Conservation (phyloP, 2,797 vertebrate species). For the Rhyacichthys aspro region DNA sequence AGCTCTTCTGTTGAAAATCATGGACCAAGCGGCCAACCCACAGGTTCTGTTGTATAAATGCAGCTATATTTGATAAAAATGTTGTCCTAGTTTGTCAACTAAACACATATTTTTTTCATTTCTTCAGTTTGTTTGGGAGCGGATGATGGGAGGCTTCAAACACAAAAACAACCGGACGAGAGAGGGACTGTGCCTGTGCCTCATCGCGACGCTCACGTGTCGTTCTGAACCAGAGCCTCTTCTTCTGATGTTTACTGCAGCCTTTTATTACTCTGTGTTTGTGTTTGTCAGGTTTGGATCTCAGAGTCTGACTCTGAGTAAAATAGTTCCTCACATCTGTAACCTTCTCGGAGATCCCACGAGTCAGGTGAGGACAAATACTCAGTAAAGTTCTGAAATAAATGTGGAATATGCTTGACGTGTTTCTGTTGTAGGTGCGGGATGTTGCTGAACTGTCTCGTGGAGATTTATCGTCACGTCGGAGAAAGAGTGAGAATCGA, state of each 20-base stretch:
- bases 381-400: no score
- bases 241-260: no score
- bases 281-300: conserved; percentile 88
- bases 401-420: no score
- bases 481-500: conserved; percentile 95
- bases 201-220: conserved; percentile 90
- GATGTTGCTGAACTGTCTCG: conserved; percentile 94
- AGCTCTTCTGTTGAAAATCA: conserved; percentile 91
- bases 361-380: conserved; percentile 84
- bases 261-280: not conserved
- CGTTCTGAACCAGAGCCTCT: not conserved
- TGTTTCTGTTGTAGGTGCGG: conserved; percentile 82
- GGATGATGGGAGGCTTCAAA: conserved; percentile 95
- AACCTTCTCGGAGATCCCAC: conserved; percentile 95
- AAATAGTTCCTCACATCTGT: conserved; percentile 98
- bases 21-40: conserved; percentile 94
- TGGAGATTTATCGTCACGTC: conserved; percentile 97
- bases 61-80: not conserved
- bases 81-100: not conserved
- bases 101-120: not conserved
- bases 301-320: conserved; percentile 95
- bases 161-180: conserved; percentile 96
- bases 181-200: conserved; percentile 94
- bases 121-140: conserved; percentile 93
- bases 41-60: conserved; percentile 79